Conservation (phyloP, 2,113 vertebrate genomes). For the Salvelinus fontinalis region DNA sequence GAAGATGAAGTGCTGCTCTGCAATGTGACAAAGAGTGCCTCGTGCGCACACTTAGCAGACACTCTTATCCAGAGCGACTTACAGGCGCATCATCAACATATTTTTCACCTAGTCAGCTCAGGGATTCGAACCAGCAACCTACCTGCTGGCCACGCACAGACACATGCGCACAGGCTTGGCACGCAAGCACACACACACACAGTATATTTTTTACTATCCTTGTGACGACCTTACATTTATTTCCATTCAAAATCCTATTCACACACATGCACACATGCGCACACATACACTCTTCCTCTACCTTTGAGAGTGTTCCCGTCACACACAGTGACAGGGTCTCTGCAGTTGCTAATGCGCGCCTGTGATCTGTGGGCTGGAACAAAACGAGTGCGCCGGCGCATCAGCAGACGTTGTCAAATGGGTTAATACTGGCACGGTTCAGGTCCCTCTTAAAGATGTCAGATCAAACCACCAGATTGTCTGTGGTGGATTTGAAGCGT, state of each 20-base stretch:
- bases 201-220: not conserved
- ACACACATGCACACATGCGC: not conserved
- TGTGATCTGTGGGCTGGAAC: constrained; percentile 44
- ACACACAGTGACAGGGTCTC: constrained; percentile 10
- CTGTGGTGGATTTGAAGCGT: constrained; percentile 64
- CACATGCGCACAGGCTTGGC: too few relatives aligned
- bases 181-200: constrained; percentile 1
- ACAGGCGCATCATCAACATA: too few relatives aligned
- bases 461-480: constrained; percentile 72
- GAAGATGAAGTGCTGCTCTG: constrained; percentile 14
- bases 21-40: not conserved
- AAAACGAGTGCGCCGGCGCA: constrained; percentile 10
- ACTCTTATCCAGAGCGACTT: too few relatives aligned
- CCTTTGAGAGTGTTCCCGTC: constrained; percentile 15
- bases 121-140: too few relatives aligned
- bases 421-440: constrained; percentile 63
- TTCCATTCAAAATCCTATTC: not conserved
- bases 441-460: constrained; percentile 72
- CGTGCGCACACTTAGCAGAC: not conserved
- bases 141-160: not conserved
- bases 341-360: constrained; percentile 34
- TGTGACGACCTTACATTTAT: too few relatives aligned
- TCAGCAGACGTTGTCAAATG: constrained; percentile 57
- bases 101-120: too few relatives aligned
- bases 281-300: not conserved